Evolutionary conservation across 2,113 vertebrate genomes (phyloP), one percentile per base, ranked within the genome.

Genomic region (Rhipidura dahli): DNA sequence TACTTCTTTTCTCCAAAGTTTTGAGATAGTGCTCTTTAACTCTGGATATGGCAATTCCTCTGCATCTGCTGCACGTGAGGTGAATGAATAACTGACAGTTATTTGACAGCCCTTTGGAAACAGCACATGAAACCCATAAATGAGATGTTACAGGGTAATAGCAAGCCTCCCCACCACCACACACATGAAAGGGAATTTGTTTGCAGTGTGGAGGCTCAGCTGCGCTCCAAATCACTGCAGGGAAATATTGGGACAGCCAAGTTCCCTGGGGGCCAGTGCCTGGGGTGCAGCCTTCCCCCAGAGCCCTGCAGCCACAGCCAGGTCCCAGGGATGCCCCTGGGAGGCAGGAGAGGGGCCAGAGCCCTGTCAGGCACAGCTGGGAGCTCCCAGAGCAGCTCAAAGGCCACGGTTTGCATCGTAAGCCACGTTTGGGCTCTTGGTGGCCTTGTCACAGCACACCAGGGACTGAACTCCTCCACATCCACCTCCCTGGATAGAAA

Each of bases 1-100:
- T 50, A 86, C 59, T 96, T 73, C 85, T 83, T 90, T 73, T 42
- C 63, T 85, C 56, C 27, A 40, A 93, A 95, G 90, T 94, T 96
- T 81, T 39, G 31, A 94, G 80, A 28, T 19, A 61, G 57, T 10
- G 60, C 54, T 83, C 79, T 88, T 94, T 70, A 94, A 53, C 71
- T 93, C 70, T 35, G 47, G 59, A n/a, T 77, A 5, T 27, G 51
- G 89, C 84, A 91, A 66, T 53, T 93, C 33, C 50, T 90, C 89
- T 57, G 77, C 78, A 42, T 61, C 81, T 90, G 59, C 70, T 91
- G 64, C 79, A 70, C 68, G 59, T 90, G 90, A 88, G 64, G 70
- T 59, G 85, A 96, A 96, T 94, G 96, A 95, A 88, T 86, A 91
- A 92, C 49, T 93, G 94, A 23, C 90, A 94, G 76, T n/a, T 63